Evolutionary conservation across 1,140 invertebrate genomes (phyloP).

Genomic region (Proctacanthus coquilletti): DNA sequence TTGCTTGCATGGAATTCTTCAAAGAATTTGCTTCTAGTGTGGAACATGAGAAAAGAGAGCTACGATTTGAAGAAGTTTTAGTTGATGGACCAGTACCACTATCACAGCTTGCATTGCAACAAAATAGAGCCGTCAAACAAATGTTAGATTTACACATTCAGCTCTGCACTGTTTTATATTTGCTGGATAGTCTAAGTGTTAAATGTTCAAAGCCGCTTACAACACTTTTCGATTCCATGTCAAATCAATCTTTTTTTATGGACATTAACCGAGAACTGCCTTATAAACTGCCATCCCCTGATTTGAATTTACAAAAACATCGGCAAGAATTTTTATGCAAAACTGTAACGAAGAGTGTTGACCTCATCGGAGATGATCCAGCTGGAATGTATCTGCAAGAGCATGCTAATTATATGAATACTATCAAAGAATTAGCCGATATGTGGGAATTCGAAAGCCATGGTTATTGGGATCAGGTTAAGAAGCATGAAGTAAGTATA

Average conservation of each 20-base stretch:
- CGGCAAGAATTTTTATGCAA: slow-evolving; percentile 47
- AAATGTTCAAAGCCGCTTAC: slow-evolving; percentile 55
- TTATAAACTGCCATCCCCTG: slow-evolving; percentile 29
- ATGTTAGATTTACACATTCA: slow-evolving; percentile 65
- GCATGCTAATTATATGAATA: slow-evolving; percentile 49
- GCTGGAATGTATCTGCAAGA: slow-evolving; percentile 38
- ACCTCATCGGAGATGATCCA: slow-evolving; percentile 37
- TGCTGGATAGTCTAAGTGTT: slow-evolving; percentile 62
- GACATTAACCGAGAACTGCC: slow-evolving; percentile 33
- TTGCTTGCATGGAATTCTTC: slow-evolving; percentile 54
- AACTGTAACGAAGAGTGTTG: slow-evolving; percentile 47
- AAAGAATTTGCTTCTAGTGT: slow-evolving; percentile 42
- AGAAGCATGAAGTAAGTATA: slow-evolving; percentile 64
- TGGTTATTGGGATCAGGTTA: slow-evolving; percentile 54
- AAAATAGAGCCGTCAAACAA: slow-evolving; percentile 55
- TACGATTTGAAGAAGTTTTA: slow-evolving; percentile 53
- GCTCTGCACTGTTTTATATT: slow-evolving; percentile 55
- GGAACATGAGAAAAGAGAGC: slow-evolving; percentile 31
- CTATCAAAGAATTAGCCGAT: slow-evolving; percentile 51
- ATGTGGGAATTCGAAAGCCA: slow-evolving; percentile 65
- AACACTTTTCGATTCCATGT: slow-evolving; percentile 54
- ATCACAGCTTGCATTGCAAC: slow-evolving; percentile 59
- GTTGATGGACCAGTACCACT: slow-evolving; percentile 49
- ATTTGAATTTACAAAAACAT: slow-evolving; percentile 33
- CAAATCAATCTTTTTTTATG: slow-evolving; percentile 36